Evolutionary conservation across 2,888 invertebrate species (phyloP).

Genomic region (Acanthosepion pharaonis): DNA sequence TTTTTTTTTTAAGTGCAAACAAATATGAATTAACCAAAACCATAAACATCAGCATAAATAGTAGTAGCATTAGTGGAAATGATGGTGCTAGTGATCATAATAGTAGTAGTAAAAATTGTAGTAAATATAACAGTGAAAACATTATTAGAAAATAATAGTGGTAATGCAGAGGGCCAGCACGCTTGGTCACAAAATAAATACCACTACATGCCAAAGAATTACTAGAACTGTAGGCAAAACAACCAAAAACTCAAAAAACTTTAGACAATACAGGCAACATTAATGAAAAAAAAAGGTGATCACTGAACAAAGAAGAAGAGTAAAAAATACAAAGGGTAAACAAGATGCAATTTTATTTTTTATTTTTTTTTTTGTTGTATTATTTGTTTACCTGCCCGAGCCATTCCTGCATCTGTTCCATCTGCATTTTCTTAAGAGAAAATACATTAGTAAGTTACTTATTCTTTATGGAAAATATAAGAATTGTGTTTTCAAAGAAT

Average conservation of each 20-base stretch:
- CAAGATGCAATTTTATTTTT: constrained; percentile 37
- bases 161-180: constrained; percentile 25
- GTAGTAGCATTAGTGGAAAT: not conserved
- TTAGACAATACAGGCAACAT: not conserved
- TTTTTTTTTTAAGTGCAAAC: not conserved
- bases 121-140: not conserved
- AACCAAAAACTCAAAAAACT: not conserved
- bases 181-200: not conserved
- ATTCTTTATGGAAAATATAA: not conserved
- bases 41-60: not conserved
- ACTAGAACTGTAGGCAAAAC: not conserved
- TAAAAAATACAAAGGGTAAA: not conserved
- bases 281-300: not conserved
- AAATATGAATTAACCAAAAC: not conserved
- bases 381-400: constrained; percentile 47
- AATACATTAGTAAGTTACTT: constrained; percentile 37
- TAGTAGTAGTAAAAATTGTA: not conserved
- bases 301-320: not conserved
- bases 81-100: not conserved
- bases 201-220: not conserved
- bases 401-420: constrained; percentile 39
- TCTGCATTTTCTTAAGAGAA: constrained; percentile 46
- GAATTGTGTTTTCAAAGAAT: not conserved
- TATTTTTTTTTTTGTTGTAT: not conserved
- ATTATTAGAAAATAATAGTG: not conserved